A percentile compares a stretch with the other conserved stretches of the same genome.
These are phyloP conservation scores for Motacilla alba DNA, from an alignment of 2,113 vertebrate species.

Conservation along the genomic window DNA sequence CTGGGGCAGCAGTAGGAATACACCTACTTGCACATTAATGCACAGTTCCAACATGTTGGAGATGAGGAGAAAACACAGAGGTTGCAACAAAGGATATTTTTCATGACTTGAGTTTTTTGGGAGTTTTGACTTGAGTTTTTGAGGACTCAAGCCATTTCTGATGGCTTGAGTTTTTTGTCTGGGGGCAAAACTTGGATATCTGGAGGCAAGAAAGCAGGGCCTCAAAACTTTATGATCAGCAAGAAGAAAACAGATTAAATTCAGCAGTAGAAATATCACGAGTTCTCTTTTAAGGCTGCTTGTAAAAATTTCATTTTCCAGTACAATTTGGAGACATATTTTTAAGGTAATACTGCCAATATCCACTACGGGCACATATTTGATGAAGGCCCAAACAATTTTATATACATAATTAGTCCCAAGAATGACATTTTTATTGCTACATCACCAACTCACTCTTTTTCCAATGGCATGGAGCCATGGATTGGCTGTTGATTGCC, in stretches of 20 bases:
- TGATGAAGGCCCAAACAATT: not conserved
- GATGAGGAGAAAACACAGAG: not conserved
- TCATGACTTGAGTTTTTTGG: not conserved
- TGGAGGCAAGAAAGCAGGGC: not conserved
- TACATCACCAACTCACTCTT: not conserved
- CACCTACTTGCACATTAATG: not conserved
- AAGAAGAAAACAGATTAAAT: not conserved
- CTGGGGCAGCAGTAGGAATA: not conserved
- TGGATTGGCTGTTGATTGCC: not conserved
- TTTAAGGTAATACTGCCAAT: not conserved
- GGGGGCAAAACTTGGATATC: not conserved
- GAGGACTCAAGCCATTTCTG: not conserved
- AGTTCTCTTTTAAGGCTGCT: not conserved
- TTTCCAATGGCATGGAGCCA: not conserved
- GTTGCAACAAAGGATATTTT: not conserved
- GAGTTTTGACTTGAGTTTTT: not conserved
- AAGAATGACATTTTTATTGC: not conserved
- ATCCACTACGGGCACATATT: not conserved
- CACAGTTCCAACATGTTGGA: not conserved
- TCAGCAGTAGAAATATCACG: not conserved
- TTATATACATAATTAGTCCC: not conserved
- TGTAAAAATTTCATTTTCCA: not conserved
- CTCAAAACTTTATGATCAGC: not conserved
- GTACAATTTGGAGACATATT: rapidly evolving
- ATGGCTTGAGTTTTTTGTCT: not conserved